A percentile compares a stretch with the other conserved stretches of the same genome.
Conservation (phyloP, 2,113 vertebrate genomes). For the Platysteira castanea region DNA sequence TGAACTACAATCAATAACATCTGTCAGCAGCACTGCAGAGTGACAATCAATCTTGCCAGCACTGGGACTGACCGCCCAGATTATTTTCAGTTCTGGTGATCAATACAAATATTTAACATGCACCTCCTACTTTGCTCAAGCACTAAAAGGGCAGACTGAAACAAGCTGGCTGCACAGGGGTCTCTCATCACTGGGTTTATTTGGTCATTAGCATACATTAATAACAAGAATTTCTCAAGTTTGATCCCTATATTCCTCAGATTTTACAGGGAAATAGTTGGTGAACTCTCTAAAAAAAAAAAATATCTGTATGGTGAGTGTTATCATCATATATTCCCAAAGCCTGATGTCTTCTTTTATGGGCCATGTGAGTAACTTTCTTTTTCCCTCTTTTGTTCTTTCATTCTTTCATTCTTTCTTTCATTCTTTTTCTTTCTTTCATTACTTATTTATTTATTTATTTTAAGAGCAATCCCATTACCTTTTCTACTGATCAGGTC, state of each 20-base stretch:
- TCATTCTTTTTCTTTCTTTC: neutral
- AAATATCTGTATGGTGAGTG: neutral
- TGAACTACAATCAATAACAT: neutral
- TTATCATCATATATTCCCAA: neutral
- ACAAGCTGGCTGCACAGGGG: neutral
- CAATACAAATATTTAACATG: neutral
- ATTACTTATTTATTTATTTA: neutral
- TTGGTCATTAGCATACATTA: neutral
- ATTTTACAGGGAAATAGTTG: neutral
- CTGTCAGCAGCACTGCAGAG: neutral
- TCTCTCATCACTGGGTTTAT: neutral
- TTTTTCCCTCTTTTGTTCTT: neutral
- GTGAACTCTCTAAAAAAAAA: neutral
- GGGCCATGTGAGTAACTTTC: neutral
- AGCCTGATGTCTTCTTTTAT: neutral
- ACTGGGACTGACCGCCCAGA: neutral
- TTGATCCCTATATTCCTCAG: neutral
- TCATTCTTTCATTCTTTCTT: neutral
- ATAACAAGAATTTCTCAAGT: neutral
- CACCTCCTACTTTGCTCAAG: neutral
- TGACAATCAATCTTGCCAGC: neutral
- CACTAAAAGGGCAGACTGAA: neutral
- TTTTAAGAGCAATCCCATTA: conserved; percentile 21
- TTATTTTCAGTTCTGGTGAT: neutral
- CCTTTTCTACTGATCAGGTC: conserved; percentile 22